Conservation (phyloP, 2,797 vertebrate genomes). For the Alfaro cultratus region DNA sequence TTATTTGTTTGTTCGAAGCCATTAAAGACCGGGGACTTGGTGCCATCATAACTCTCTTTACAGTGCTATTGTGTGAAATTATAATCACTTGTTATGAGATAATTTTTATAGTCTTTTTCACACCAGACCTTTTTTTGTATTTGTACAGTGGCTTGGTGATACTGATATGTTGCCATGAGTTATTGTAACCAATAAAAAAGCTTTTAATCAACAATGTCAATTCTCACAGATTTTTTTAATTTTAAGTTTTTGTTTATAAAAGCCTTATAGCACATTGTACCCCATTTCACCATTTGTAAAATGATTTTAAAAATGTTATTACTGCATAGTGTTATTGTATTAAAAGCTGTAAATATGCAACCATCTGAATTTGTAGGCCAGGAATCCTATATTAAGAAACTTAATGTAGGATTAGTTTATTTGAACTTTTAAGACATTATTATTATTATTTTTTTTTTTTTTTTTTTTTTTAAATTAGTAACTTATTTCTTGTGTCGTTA, state of each 20-base stretch:
- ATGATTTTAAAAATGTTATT: background rate
- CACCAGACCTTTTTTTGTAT: conserved; percentile 89
- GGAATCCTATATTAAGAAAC: no score
- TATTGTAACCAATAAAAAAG: conserved; percentile 97
- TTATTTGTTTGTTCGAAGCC: conserved; percentile 81
- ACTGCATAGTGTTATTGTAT: no score
- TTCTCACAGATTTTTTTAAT: background rate
- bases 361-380: no score
- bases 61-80: conserved; percentile 90
- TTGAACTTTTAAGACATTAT: no score
- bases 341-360: background rate
- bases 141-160: conserved; percentile 98
- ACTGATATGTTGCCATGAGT: conserved; percentile 92
- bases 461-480: no score
- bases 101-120: conserved; percentile 90
- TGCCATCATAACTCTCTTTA: conserved; percentile 87
- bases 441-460: no score
- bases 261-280: background rate
- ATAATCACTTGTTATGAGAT: conserved; percentile 89
- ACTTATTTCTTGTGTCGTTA: no score
- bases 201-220: conserved; percentile 87
- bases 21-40: conserved; percentile 87
- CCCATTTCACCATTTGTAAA: background rate
- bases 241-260: background rate
- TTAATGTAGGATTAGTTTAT: no score